Base-by-base conservation (phyloP, 2,797 vertebrate species). In the Sparus aurata region DNA sequence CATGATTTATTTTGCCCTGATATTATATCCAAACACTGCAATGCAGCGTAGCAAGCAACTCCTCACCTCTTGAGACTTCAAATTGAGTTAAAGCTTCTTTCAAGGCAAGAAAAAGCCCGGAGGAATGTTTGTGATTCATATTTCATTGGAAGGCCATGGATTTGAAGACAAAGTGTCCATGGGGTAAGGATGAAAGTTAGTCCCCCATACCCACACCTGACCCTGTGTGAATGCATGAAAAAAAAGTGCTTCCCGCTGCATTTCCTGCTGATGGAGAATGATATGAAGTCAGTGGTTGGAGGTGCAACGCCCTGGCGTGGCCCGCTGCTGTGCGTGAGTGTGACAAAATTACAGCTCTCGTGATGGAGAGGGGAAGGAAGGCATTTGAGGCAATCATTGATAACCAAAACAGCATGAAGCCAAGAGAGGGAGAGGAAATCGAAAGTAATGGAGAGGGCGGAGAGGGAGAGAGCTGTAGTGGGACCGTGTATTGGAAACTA, bases 361-460 rank as follows among this genome's bases (percentile, higher is more conserved):
- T 83, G 77, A 87, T 82, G 63, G 74, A 78, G 85, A 80, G 59
- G 41, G 91, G 73, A 90, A 90, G 90, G 82, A 89, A 85, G 64
- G 79, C 79, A 78, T 90, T 89, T 69, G 75, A 82, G 77, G 85
- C 80, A 85, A 84, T 90, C 82, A 79, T 66, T 77, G 84, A 91
- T 85, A 86, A 91, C 73, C 75, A 91, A 82, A 93, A 91, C 86
- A 87, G 79, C 73, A 71, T 13, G 2, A 50, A 78, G 70, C 64
- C 66, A 53, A 77, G 73, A 82, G 75, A 84, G 67, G 61, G 66
- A 86, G 79, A 90, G 76, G 84, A 86, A 87, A 83, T 84, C 30
- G 7, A 66, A 84, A 80, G 85, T 79, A 81, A 85, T 73, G 64
- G 71, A 86, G 79, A 77, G 70, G 70, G 66, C 0, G 3, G 58